These are phyloP conservation scores for Pseudorhiza aurosa DNA, from an alignment of 30 jellyfish, hydroid and myxozoan genomes.

Conservation along the genomic window DNA sequence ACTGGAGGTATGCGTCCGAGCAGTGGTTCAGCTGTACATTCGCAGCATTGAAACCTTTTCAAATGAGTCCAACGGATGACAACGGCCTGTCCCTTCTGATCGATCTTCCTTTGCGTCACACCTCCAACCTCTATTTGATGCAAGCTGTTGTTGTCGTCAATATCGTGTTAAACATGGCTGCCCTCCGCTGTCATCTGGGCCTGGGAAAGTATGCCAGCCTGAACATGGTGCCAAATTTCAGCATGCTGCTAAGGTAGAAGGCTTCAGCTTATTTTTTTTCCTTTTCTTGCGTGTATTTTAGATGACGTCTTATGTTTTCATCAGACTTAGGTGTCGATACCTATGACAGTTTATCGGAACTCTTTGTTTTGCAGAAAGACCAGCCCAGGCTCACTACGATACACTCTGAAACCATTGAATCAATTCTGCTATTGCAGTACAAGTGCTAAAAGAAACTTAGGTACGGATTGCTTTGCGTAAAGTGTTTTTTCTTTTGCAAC, in stretches of 20 bases:
- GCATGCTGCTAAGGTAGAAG: slow-evolving; percentile 8
- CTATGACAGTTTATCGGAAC: too few relatives aligned
- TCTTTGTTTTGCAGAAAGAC: not conserved
- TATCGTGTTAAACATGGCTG: slow-evolving; percentile 28
- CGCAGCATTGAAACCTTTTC: too few relatives aligned
- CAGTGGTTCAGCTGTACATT: too few relatives aligned
- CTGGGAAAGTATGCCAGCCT: not conserved
- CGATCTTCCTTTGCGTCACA: too few relatives aligned
- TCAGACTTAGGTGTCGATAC: too few relatives aligned
- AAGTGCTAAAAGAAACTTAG: slow-evolving; percentile 12
- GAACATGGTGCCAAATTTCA: slow-evolving; percentile 25
- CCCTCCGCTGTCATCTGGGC: slow-evolving; percentile 7
- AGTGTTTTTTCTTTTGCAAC: too few relatives aligned
- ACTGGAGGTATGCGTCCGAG: too few relatives aligned
- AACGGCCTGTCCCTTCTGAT: too few relatives aligned
- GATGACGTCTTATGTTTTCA: too few relatives aligned
- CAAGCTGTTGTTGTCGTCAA: slow-evolving; percentile 6
- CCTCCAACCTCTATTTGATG: not conserved
- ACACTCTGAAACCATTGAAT: not conserved
- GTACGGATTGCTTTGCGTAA: too few relatives aligned
- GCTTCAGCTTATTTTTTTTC: not conserved
- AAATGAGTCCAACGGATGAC: too few relatives aligned
- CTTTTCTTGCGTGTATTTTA: too few relatives aligned
- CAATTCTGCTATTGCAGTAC: slow-evolving; percentile 22
- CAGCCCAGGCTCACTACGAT: slow-evolving; percentile 3